These are phyloP conservation scores for Magallana ariakensis DNA, from an alignment of 1,140 invertebrate species.

Conservation along the genomic window DNA sequence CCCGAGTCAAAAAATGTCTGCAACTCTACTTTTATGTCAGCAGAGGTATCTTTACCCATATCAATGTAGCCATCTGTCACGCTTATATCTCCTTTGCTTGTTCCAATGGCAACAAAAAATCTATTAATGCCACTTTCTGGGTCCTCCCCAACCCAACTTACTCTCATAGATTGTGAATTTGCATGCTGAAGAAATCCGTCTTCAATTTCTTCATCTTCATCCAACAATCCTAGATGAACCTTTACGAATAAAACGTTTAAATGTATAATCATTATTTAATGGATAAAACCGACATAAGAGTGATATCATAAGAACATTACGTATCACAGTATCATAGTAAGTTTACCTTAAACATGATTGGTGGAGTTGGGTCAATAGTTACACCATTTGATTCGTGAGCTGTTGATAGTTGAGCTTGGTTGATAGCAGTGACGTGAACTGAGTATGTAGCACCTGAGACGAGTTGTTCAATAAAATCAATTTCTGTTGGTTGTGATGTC, in stretches of 20 bases:
- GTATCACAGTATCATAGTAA: not conserved
- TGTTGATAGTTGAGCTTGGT: conserved; percentile 50
- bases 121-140: conserved; percentile 56
- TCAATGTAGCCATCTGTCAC: conserved; percentile 1
- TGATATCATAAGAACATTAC: too few species aligned
- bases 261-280: not conserved
- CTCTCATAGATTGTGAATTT: conserved; percentile 53
- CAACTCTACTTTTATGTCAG: not conserved
- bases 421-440: conserved; percentile 56
- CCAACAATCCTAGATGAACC: conserved; percentile 56
- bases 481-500: not conserved
- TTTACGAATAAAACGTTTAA: conserved; percentile 7
- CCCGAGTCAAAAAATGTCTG: not conserved
- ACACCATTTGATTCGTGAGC: conserved; percentile 52
- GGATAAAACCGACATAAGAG: not conserved
- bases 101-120: conserved; percentile 57
- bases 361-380: conserved; percentile 56
- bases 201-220: conserved; percentile 64
- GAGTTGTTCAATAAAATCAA: not conserved
- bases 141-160: conserved; percentile 61
- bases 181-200: conserved; percentile 58
- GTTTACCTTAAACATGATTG: conserved; percentile 51
- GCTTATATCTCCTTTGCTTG: not conserved
- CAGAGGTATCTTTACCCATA: not conserved
- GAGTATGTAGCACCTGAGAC: conserved; percentile 47